phyloP scores from a whole-genome alignment of 2,888 invertebrate genomes.

The Harmothoe impar region DNA sequence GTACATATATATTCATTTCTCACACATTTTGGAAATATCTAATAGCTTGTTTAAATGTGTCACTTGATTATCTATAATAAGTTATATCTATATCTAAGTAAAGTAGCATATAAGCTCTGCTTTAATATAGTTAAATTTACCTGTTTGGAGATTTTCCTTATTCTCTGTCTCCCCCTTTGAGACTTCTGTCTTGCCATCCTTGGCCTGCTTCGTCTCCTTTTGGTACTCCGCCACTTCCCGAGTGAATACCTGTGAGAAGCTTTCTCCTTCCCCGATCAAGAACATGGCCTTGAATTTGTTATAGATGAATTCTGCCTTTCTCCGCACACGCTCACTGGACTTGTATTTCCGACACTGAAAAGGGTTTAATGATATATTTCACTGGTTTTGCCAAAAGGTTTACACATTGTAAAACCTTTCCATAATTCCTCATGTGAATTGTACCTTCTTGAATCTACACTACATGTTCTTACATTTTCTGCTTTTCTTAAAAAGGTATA shows the following conservation, averaged over 20 bases:
- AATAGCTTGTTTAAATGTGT: too few species aligned
- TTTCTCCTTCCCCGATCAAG: constrained; percentile 78
- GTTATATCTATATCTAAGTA: too few species aligned
- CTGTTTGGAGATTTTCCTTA: constrained; percentile 59
- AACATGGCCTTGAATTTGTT: constrained; percentile 83
- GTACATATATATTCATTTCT: too few species aligned
- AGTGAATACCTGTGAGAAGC: constrained; percentile 68
- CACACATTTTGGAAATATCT: too few species aligned
- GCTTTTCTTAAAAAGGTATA: too few species aligned
- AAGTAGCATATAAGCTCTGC: too few species aligned
- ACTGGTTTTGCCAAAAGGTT: too few species aligned
- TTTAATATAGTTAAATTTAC: too few species aligned
- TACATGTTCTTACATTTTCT: too few species aligned
- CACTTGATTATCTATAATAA: too few species aligned
- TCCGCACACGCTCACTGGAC: constrained; percentile 80
- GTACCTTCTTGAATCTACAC: background rate
- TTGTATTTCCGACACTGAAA: constrained; percentile 82
- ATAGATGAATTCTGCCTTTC: constrained; percentile 83
- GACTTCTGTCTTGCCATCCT: constrained; percentile 29
- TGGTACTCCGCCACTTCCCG: constrained; percentile 66
- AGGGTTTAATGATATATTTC: background rate
- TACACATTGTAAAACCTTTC: constrained; percentile 14
- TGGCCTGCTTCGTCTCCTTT: constrained; percentile 25
- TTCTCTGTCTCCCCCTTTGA: constrained; percentile 50
- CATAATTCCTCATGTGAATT: background rate